phyloP scores from a whole-genome alignment of 2,113 vertebrate species.

The Kobus ellipsiprymnus region DNA sequence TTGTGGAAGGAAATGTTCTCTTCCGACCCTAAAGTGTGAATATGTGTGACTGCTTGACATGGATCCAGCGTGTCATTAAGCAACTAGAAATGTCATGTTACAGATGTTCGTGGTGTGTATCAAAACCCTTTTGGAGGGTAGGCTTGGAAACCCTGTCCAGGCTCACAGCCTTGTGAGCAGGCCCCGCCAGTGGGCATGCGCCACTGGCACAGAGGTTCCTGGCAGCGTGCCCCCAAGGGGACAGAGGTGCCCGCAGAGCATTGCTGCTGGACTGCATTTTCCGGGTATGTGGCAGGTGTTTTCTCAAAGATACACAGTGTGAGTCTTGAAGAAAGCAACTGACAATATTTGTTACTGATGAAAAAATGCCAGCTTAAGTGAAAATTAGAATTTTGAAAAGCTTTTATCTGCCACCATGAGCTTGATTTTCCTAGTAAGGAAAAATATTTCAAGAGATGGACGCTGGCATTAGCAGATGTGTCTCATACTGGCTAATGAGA shows the following conservation, averaged over 20 bases:
- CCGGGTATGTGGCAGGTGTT: not conserved
- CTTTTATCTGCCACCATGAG: not conserved
- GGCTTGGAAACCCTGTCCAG: not conserved
- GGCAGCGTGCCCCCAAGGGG: not conserved
- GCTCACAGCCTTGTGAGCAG: not conserved
- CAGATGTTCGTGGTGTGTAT: not conserved
- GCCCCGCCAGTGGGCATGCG: not conserved
- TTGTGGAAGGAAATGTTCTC: not conserved
- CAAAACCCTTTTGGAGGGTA: not conserved
- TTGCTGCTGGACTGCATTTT: fast-evolving
- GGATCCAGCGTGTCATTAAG: not conserved
- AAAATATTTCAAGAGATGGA: not conserved
- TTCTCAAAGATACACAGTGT: not conserved
- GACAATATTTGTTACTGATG: not conserved
- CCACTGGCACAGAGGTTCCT: not conserved
- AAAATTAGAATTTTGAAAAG: not conserved
- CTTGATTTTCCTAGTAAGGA: not conserved
- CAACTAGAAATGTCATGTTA: not conserved
- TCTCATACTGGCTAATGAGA: not conserved
- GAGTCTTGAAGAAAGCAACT: not conserved
- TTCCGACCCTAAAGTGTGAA: constrained; percentile 30
- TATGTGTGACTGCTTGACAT: constrained; percentile 20
- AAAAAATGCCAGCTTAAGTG: not conserved
- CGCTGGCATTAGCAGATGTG: too few relatives aligned
- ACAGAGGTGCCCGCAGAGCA: not conserved